Percentiles rank a stretch among this genome's conserved stretches.
Conservation (phyloP, 2,888 invertebrate genomes). For the Octodonta nipae region DNA sequence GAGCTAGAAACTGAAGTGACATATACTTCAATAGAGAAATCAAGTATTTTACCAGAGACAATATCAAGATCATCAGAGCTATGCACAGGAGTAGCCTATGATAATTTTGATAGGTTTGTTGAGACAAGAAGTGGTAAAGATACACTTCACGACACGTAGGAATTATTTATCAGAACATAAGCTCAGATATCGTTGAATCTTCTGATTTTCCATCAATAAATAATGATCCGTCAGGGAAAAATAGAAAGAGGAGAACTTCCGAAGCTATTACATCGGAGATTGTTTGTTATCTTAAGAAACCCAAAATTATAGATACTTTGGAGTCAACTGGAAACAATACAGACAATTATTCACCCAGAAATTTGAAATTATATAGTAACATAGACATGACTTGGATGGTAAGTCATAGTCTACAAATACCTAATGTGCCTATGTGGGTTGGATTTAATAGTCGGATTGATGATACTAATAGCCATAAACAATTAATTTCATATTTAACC, state of each 20-base stretch:
- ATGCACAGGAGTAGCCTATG: slow-evolving; percentile 11
- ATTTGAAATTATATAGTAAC: neutral
- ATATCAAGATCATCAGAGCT: slow-evolving; percentile 3
- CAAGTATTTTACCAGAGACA: slow-evolving; percentile 8
- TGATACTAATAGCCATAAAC: neutral
- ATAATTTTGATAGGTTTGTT: too few relatives aligned
- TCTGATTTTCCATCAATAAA: too few relatives aligned
- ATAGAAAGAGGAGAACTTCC: neutral
- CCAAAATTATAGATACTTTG: neutral
- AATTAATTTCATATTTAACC: slow-evolving; percentile 7
- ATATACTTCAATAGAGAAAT: slow-evolving; percentile 2
- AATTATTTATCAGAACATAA: slow-evolving; percentile 10
- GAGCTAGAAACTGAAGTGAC: slow-evolving; percentile 8
- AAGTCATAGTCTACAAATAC: neutral
- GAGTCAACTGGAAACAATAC: neutral
- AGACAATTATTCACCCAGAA: neutral
- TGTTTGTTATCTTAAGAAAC: neutral
- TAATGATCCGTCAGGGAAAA: neutral
- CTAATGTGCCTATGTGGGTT: slow-evolving; percentile 9
- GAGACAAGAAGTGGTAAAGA: slow-evolving; percentile 13
- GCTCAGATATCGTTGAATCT: neutral
- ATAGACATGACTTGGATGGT: neutral
- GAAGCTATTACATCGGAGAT: neutral
- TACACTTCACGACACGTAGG: slow-evolving; percentile 13
- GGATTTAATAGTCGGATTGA: neutral